A percentile compares a stretch with the other conserved stretches of the same genome.
These are phyloP conservation scores for Dolichopus griseipennis DNA, from an alignment of 2,888 invertebrate genomes.

Conservation along the genomic window DNA sequence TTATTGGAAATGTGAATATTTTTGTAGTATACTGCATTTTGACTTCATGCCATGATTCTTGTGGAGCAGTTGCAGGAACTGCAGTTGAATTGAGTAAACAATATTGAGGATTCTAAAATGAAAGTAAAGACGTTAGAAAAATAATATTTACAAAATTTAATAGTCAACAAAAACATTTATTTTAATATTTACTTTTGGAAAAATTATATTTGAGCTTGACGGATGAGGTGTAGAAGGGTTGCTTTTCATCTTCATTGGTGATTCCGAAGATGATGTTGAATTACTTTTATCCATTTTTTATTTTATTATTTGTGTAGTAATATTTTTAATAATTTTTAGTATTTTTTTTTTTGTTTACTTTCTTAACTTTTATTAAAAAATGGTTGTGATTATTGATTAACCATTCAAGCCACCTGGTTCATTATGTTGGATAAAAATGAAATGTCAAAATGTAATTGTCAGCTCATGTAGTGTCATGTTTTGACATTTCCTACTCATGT, in stretches of 20 bases:
- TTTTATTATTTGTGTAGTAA: no score
- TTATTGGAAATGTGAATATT: neutral
- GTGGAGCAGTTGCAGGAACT: constrained; percentile 47
- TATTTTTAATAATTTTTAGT: no score
- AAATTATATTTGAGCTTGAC: constrained; percentile 32
- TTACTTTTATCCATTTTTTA: constrained; percentile 22
- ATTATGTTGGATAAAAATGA: no score
- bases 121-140: no score
- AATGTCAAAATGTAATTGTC: no score
- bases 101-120: constrained; percentile 41
- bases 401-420: no score
- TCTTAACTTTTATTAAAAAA: no score
- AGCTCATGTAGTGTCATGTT: no score
- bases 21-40: constrained; percentile 50
- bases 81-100: constrained; percentile 48
- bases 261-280: constrained; percentile 29
- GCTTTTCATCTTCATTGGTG: constrained; percentile 39
- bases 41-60: constrained; percentile 52
- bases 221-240: constrained; percentile 37
- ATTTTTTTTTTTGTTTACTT: neutral
- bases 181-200: constrained; percentile 17
- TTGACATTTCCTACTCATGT: no score
- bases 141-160: no score
- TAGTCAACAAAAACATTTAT: no score
- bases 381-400: no score